A percentile compares a stretch with the other conserved stretches of the same genome.
These are phyloP conservation scores for Heteromurus nitidus DNA, from an alignment of 2,888 invertebrate genomes.

Conservation along the genomic window DNA sequence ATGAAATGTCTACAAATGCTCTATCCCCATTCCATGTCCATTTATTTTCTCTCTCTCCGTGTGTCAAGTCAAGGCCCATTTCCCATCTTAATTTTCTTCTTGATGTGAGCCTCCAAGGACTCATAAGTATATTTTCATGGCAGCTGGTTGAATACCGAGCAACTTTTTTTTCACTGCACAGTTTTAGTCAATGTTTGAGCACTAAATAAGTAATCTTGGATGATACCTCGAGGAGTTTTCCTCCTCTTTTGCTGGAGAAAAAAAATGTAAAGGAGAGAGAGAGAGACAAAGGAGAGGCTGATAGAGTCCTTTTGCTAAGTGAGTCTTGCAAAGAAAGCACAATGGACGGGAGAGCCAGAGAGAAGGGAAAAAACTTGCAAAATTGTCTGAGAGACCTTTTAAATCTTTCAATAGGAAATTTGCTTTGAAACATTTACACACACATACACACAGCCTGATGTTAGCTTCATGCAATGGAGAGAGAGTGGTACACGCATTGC, in stretches of 20 bases:
- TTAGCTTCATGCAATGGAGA: not conserved
- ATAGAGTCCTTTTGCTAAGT: not conserved
- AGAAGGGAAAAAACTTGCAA: not conserved
- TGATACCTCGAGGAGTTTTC: not conserved
- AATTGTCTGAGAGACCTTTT: constrained; percentile 35
- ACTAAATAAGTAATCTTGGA: constrained; percentile 23
- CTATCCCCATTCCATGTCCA: no score
- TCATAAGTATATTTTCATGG: constrained; percentile 52
- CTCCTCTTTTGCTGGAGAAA: no score
- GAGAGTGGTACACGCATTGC: constrained; percentile 19
- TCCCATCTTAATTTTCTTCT: constrained; percentile 10
- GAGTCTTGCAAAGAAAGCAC: no score
- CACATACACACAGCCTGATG: no score
- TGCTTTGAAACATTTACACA: not conserved
- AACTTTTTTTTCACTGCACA: no score
- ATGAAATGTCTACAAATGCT: no score
- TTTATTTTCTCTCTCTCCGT: constrained; percentile 21
- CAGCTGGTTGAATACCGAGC: not conserved
- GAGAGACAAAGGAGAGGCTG: no score
- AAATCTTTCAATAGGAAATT: constrained; percentile 54
- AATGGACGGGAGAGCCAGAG: not conserved
- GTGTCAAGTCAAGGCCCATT: constrained; percentile 37
- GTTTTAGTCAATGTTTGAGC: constrained; percentile 15
- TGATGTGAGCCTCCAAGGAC: constrained; percentile 30
- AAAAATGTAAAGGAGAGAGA: not conserved